Base-by-base conservation (phyloP, 2,888 invertebrate species). In the Drosophila siamana region DNA sequence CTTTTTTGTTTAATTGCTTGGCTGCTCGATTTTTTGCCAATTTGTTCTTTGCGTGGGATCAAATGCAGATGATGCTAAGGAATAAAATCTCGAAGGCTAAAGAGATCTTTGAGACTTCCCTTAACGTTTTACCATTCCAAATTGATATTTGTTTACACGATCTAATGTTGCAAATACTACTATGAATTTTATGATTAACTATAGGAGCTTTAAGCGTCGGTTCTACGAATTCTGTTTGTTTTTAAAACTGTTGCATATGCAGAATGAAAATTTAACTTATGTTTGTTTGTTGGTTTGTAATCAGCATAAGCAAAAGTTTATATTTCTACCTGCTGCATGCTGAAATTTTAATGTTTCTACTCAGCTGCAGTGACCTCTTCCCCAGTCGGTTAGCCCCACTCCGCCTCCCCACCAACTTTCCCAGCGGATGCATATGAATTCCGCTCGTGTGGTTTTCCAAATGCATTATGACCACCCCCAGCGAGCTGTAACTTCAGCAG, bases 381-480 rank as follows among this genome's bases (percentile, higher is more conserved):
- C 46, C 38, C 43, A 28, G 38, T 36, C 40, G 36, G 38, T 6
- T 24, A 1, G 19, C 22, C 13, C 0, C 36, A 8, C 0, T 5
- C 36, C 36, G 13, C 28, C 26, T 36, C 11, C 38, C 16, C 40
- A 54, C 15, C 50, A 26, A 26, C 7, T 7, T 36, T 59, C 60
- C 61, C 44, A 60, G 41, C 76, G 77, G 79, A 75, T 79, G 80
- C 66, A 62, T 75, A 76, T 83, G 74, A 78, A 86, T 83, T 86
- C 83, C 81, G 86, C 84, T 86, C 80, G 83, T 84, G 83, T 81
- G 86, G 81, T 78, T 86, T 80, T 69, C 69, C 68, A 78, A 85
- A 78, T 86, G 87, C 83, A 87, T 83, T 83, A 80, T 56, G 65
- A 50, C 65, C 67, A 62, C 43, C 73, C 56, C 69, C 51, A 41